These are phyloP conservation scores for Ctenoplectra terminalis DNA, from an alignment of 1,140 invertebrate species.

Conservation along the genomic window DNA sequence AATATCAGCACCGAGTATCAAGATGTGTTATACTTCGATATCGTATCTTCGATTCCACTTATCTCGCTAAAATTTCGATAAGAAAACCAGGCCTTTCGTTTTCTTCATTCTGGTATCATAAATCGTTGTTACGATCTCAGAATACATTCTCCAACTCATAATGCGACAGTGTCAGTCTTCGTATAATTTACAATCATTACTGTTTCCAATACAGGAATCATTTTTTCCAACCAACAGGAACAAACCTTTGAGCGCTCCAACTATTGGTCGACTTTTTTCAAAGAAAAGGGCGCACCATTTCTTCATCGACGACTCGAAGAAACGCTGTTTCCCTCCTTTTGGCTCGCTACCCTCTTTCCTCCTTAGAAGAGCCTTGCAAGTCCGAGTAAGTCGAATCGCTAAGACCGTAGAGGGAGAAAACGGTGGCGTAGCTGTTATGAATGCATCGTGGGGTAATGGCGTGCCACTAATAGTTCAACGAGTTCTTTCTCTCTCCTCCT, in stretches of 20 bases:
- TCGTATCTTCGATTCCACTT: slow-evolving; percentile 12
- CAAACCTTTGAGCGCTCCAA: no score
- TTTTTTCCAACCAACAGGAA: no score
- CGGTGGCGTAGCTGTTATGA: slow-evolving; percentile 58
- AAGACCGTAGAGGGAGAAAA: slow-evolving; percentile 40
- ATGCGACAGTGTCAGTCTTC: no score
- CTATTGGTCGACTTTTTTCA: background rate
- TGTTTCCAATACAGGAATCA: no score
- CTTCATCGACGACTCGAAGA: background rate
- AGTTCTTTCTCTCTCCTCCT: slow-evolving; percentile 46
- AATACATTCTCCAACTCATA: no score
- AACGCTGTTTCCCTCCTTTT: background rate
- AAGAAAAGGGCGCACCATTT: background rate
- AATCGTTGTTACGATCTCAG: no score
- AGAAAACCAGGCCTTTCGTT: background rate
- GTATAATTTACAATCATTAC: no score
- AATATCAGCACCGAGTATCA: background rate
- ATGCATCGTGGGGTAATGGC: slow-evolving; percentile 73
- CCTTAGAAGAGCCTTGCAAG: background rate
- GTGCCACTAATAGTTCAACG: slow-evolving; percentile 73
- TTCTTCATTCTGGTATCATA: background rate
- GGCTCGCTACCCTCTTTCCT: background rate
- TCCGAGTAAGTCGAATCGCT: background rate
- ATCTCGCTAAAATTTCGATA: slow-evolving; percentile 26
- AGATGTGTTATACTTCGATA: background rate